These are phyloP conservation scores for Macaca nemestrina DNA, from an alignment of 2,113 vertebrate species.

Conservation along the genomic window DNA sequence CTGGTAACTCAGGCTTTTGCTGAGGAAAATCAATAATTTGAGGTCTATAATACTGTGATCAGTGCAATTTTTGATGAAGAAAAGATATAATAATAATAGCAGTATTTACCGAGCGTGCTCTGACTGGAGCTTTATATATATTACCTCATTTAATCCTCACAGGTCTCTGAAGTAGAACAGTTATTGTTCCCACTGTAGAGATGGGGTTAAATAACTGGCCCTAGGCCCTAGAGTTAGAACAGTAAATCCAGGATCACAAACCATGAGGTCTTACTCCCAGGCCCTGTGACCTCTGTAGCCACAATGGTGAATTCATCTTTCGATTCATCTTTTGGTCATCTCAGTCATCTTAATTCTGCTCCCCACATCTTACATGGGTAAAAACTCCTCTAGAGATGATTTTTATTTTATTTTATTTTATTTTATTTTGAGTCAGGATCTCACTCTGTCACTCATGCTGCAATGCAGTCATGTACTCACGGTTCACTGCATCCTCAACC, in stretches of 20 bases:
- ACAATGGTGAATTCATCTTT: not conserved
- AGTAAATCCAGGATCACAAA: not conserved
- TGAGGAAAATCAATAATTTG: not conserved
- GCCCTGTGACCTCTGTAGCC: not conserved
- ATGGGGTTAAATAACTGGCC: not conserved
- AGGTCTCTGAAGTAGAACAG: not conserved
- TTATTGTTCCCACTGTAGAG: not conserved
- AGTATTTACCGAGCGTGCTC: not conserved
- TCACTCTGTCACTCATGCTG: too few species aligned
- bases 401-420: too few species aligned
- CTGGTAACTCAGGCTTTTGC: not conserved
- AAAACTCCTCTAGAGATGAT: not conserved
- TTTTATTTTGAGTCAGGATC: too few species aligned
- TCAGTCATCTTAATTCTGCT: not conserved
- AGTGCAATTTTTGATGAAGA: not conserved
- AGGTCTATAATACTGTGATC: not conserved
- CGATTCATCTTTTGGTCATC: not conserved
- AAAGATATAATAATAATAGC: not conserved
- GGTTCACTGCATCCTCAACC: too few species aligned
- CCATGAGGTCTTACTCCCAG: not conserved
- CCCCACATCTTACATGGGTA: not conserved
- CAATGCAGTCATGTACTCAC: too few species aligned
- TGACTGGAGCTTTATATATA: not conserved
- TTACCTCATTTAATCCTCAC: conserved; percentile 4
- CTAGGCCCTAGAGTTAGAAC: not conserved